These are phyloP conservation scores for Lepidostoma basale DNA, from an alignment of 1,140 invertebrate genomes.

Conservation along the genomic window DNA sequence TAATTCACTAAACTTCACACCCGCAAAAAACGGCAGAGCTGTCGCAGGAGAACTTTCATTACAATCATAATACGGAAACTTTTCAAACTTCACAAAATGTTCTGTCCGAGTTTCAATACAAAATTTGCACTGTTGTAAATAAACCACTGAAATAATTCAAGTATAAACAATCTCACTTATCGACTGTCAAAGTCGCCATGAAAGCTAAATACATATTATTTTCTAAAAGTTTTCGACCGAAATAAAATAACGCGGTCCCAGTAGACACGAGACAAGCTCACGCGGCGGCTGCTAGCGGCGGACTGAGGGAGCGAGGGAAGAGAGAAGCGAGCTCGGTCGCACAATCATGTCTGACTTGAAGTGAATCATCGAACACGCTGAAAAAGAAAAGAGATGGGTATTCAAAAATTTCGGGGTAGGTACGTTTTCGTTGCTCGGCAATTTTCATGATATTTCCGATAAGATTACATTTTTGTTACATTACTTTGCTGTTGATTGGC, in stretches of 20 bases:
- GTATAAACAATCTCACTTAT: not conserved
- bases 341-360: not conserved
- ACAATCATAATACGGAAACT: not conserved
- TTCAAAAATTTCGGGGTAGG: not conserved
- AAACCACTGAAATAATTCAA: not conserved
- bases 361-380: slow-evolving; percentile 5
- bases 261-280: slow-evolving; percentile 13
- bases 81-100: not conserved
- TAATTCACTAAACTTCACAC: not conserved
- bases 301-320: slow-evolving; percentile 9
- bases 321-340: not conserved
- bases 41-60: slow-evolving; percentile 1
- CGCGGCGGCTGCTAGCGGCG: slow-evolving; percentile 19
- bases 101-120: slow-evolving; percentile 1
- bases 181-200: slow-evolving; percentile 25
- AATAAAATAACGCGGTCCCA: not conserved
- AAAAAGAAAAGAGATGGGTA: not conserved
- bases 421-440: not conserved
- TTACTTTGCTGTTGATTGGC: too few relatives aligned
- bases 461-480: too few relatives aligned
- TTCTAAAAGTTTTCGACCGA: not conserved
- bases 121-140: not conserved
- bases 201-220: slow-evolving; percentile 7
- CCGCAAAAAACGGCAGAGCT: slow-evolving; percentile 6
- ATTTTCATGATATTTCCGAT: not conserved